These are phyloP conservation scores for Anser brachyrhynchus DNA, from an alignment of 2,113 vertebrate species.

Conservation along the genomic window DNA sequence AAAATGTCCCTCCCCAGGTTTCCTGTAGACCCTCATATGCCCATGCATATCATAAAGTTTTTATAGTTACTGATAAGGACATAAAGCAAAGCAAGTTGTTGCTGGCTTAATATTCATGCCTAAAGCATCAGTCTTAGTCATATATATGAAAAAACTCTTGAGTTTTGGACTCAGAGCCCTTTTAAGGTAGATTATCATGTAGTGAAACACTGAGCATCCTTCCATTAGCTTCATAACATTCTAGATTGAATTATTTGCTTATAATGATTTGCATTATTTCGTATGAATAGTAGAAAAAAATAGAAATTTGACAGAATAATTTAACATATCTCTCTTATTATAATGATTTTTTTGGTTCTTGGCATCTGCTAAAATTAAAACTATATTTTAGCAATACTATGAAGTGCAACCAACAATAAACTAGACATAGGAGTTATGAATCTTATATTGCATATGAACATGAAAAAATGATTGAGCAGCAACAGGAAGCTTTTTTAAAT, in stretches of 20 bases:
- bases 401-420: neutral
- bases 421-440: neutral
- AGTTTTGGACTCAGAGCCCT: neutral
- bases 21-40: too few species aligned
- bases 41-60: neutral
- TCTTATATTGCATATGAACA: neutral
- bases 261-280: neutral
- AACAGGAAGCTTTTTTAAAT: neutral
- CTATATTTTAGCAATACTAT: neutral
- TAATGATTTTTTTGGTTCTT: constrained; percentile 8
- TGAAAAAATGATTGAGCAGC: neutral
- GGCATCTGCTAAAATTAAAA: constrained; percentile 26
- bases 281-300: neutral
- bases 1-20: too few species aligned
- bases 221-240: neutral
- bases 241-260: neutral
- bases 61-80: neutral
- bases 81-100: neutral
- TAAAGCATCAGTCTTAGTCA: neutral
- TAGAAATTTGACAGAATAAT: neutral
- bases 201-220: neutral
- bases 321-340: neutral
- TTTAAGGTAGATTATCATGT: neutral
- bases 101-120: neutral
- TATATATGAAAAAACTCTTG: neutral